phyloP scores from a whole-genome alignment of 1,140 invertebrate species.

The Drosophila rhopaloa region DNA sequence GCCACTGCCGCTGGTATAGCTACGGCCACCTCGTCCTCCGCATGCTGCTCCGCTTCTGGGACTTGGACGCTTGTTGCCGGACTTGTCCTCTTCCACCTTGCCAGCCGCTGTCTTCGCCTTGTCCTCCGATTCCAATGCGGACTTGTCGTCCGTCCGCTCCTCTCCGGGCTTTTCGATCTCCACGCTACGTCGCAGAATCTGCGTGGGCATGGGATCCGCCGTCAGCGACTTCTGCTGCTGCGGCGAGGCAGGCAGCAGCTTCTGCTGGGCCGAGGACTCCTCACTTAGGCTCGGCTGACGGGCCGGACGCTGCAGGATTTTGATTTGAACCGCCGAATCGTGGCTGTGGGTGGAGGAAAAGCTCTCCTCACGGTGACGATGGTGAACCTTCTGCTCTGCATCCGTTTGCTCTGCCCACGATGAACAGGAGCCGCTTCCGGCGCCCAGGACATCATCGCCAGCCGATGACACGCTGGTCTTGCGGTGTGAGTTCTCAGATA shows the following conservation, averaged over 20 bases:
- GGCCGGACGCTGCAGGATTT: constrained; percentile 77
- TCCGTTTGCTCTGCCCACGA: constrained; percentile 84
- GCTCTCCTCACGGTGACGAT: constrained; percentile 73
- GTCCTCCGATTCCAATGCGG: constrained; percentile 24
- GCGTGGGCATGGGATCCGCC: constrained; percentile 62
- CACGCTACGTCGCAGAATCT: constrained; percentile 70
- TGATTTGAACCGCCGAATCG: constrained; percentile 79
- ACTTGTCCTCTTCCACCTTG: constrained; percentile 14
- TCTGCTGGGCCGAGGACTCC: constrained; percentile 42
- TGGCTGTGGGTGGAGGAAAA: constrained; percentile 80
- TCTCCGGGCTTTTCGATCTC: constrained; percentile 52
- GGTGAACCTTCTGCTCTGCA: constrained; percentile 72
- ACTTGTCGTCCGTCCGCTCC: constrained; percentile 41
- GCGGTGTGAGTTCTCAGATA: constrained; percentile 82
- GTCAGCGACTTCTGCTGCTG: constrained; percentile 38
- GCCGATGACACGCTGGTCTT: constrained; percentile 82
- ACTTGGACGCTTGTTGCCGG: constrained; percentile 70
- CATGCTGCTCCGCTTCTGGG: constrained; percentile 79
- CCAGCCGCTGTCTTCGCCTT: constrained; percentile 38
- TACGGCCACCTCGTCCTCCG: constrained; percentile 45
- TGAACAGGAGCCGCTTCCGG: constrained; percentile 35
- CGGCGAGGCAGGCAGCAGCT: constrained; percentile 27
- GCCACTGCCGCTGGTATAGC: constrained; percentile 47
- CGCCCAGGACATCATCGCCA: constrained; percentile 57
- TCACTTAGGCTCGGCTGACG: constrained; percentile 79